Conservation (phyloP, 2,113 vertebrate species). For the Anoura caudifer region DNA sequence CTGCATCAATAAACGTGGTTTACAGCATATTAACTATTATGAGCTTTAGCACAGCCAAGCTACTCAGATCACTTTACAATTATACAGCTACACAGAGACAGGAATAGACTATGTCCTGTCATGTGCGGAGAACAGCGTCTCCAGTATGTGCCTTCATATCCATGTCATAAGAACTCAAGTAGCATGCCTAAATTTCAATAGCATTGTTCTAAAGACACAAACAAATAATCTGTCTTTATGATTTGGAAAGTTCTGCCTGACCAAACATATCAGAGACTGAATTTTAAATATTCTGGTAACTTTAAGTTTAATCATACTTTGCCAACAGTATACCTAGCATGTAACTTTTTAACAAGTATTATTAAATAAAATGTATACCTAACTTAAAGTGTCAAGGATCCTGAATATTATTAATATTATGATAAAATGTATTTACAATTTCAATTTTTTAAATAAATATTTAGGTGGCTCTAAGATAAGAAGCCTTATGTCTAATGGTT, state of each 20-base stretch:
- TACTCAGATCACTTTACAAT: not conserved
- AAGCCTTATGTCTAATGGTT: not conserved
- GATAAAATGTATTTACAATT: not conserved
- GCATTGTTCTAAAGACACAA: not conserved
- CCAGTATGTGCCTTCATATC: not conserved
- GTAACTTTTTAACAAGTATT: not conserved
- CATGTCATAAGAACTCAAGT: not conserved
- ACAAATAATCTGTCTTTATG: not conserved
- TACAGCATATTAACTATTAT: not conserved
- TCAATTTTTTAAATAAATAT: slow-evolving; percentile 17
- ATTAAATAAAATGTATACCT: not conserved
- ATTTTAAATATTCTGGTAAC: not conserved
- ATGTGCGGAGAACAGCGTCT: not conserved
- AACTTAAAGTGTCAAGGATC: not conserved
- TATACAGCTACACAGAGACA: not conserved
- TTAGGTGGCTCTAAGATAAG: not conserved
- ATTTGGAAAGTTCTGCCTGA: not conserved
- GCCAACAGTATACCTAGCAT: not conserved
- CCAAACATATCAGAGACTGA: not conserved
- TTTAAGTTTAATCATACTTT: not conserved
- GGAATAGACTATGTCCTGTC: too few relatives aligned
- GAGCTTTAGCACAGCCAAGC: not conserved
- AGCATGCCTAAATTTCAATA: not conserved
- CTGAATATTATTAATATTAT: not conserved
- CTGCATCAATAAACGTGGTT: not conserved